Conservation (phyloP, 1,140 invertebrate species). For the Panonychus citri region DNA sequence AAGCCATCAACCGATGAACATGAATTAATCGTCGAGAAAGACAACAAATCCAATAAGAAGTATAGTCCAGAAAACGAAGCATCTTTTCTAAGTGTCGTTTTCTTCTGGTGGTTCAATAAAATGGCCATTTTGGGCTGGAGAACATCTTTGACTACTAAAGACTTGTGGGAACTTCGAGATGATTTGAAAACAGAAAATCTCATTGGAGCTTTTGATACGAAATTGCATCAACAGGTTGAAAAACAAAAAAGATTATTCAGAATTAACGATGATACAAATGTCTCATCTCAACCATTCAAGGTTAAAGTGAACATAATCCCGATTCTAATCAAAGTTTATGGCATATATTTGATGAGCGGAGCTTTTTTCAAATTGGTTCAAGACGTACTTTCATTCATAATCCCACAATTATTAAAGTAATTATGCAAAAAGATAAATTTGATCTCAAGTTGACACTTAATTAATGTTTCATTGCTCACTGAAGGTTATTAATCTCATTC, state of each 20-base stretch:
- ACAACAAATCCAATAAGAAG: too few relatives aligned
- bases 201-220: too few relatives aligned
- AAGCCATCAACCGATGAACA: not conserved
- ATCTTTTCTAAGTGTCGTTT: conserved; percentile 66
- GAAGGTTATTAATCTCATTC: conserved; percentile 31
- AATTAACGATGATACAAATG: not conserved
- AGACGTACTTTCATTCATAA: not conserved
- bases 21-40: not conserved
- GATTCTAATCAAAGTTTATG: conserved; percentile 37
- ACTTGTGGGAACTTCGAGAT: conserved; percentile 72
- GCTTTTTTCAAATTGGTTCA: not conserved
- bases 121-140: conserved; percentile 59
- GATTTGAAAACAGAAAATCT: not conserved
- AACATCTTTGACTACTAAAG: conserved; percentile 47
- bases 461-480: not conserved
- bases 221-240: too few relatives aligned
- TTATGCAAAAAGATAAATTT: not conserved
- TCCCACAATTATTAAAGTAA: not conserved
- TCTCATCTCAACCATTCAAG: not conserved
- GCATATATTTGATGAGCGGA: conserved; percentile 18
- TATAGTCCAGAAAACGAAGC: conserved; percentile 48
- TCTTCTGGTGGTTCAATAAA: conserved; percentile 75
- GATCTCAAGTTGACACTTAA: not conserved
- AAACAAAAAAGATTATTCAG: not conserved
- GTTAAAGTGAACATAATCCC: conserved; percentile 17